A percentile compares a stretch with the other conserved stretches of the same genome.
Conservation (phyloP, 2,888 invertebrate species). For the Dryomyza anilis region DNA sequence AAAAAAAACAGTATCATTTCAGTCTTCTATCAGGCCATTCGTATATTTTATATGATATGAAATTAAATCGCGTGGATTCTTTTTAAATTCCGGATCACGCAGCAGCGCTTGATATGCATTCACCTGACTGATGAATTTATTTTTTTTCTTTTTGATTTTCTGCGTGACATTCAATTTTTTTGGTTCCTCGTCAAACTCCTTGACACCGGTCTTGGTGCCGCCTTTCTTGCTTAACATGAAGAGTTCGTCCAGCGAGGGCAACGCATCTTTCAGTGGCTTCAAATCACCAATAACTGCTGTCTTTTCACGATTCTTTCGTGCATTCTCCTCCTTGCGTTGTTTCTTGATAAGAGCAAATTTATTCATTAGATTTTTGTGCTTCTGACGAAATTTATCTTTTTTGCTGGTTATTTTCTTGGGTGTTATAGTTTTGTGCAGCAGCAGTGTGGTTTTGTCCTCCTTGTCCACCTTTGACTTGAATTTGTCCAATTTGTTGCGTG, state of each 20-base stretch:
- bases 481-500: too few species aligned
- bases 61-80: constrained; percentile 53
- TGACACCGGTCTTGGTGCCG: constrained; percentile 39
- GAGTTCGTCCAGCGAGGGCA: constrained; percentile 55
- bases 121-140: constrained; percentile 46
- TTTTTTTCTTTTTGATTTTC: constrained; percentile 49
- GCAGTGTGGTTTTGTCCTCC: constrained; percentile 35
- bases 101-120: constrained; percentile 49
- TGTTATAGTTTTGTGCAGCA: constrained; percentile 48
- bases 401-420: constrained; percentile 47
- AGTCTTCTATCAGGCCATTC: constrained; percentile 39
- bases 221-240: constrained; percentile 45
- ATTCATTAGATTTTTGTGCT: constrained; percentile 49
- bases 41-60: constrained; percentile 54
- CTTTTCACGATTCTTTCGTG: constrained; percentile 49
- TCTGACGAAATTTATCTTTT: constrained; percentile 52
- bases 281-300: constrained; percentile 52
- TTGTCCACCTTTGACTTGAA: constrained; percentile 22
- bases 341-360: constrained; percentile 49
- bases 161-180: constrained; percentile 45
- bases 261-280: constrained; percentile 53
- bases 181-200: constrained; percentile 26
- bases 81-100: constrained; percentile 52
- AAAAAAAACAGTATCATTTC: constrained; percentile 7
- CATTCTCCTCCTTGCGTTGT: constrained; percentile 48